Evolutionary conservation across 2,888 invertebrate genomes (phyloP), one percentile per base, ranked within the genome.

Genomic region (Oxycera nigricornis): DNA sequence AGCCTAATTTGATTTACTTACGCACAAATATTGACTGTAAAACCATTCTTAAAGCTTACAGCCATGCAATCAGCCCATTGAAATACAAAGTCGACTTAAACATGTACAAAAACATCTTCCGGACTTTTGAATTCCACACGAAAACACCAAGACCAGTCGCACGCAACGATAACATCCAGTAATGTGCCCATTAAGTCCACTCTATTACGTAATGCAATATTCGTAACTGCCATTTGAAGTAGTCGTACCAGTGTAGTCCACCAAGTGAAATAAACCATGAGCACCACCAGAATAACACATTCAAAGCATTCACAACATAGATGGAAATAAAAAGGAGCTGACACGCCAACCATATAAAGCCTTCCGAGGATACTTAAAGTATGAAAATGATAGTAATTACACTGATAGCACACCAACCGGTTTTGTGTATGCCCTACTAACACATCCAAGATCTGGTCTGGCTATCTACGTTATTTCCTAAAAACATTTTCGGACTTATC

Each of bases 351-450:
- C 46, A 46, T 46, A 14, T 46, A 46, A 17, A n/a, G 46, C 46
- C 46, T 46, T 55, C 20, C 20, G 17, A 24, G 2, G 55, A 55
- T 55, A 20, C 55, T 55, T 55, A 1, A 55, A 55, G 55, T 55
- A 55, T 55, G 55, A 24, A 55, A 55, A 55, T 55, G 6, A 55
- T 55, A 55, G 55, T 24, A 55, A 55, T 55, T 55, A 55, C 55
- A 55, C 0, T 22, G 20, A 55, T 1, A 55, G n/a, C 17, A 55
- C 55, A 22, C 55, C 7, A 17, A 2, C 11, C 55, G 2, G 39
- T 24, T 46, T 11, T 46, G n/a, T 7, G 46, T 17, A 46, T n/a
- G 17, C 46, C 46, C 3, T 46, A 46, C 46, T n/a, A 14, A 2
- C 46, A 11, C 46, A 14, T 46, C 46, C n/a, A 46, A 46, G 2